Base-by-base conservation (phyloP, 2,888 invertebrate species). In the Amitus sp. region DNA sequence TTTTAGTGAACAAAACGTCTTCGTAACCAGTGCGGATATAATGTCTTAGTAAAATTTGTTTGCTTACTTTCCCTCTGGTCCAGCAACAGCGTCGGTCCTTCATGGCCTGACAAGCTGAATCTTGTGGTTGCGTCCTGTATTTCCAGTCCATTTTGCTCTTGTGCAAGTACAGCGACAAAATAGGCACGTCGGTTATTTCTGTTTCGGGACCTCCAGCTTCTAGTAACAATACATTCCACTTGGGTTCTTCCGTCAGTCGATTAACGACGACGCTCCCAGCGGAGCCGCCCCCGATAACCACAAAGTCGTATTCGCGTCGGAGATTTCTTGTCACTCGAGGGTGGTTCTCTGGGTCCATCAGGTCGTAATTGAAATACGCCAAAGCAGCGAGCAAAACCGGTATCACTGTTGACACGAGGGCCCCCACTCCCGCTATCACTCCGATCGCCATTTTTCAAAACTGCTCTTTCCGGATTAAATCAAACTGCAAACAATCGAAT, bases 141-240 rank as follows among this genome's bases (percentile, higher is more conserved):
- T 93, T 93, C 95, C 95, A 95, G 81, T 95, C 95, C 73, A 94
- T 79, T 84, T 92, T 92, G 78, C 94, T 94, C 74, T 94, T 93
- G 82, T 95, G 95, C 73, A 95, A 85, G 80, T 93, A 95, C 42
- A 95, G 80, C 37, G 94, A 94, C n/a, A 95, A 82, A 46, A 94
- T 85, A 0, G 94, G 95, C 2, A 94, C 94, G 77, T 94, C 94
- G 0, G 93, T 90, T 45, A 94, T 90, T 75, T 94, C 93, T 0
- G 92, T 93, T 79, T 95, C 94, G 68, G 93, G 92, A 0, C 93
- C 94, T 7, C 95, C 95, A 0, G 94, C 94, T 80, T 95, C 95
- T 40, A 95, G 73, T 9, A 95, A 80, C 43, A 95, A 82, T 0
- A 94, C 89, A 72, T 87, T 92, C 93, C 93, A 94, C 5, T 88